Percentiles rank a stretch among this genome's conserved stretches.
phyloP scores from a whole-genome alignment of 2,113 vertebrate species.

The Melanostigma gelatinosum region DNA sequence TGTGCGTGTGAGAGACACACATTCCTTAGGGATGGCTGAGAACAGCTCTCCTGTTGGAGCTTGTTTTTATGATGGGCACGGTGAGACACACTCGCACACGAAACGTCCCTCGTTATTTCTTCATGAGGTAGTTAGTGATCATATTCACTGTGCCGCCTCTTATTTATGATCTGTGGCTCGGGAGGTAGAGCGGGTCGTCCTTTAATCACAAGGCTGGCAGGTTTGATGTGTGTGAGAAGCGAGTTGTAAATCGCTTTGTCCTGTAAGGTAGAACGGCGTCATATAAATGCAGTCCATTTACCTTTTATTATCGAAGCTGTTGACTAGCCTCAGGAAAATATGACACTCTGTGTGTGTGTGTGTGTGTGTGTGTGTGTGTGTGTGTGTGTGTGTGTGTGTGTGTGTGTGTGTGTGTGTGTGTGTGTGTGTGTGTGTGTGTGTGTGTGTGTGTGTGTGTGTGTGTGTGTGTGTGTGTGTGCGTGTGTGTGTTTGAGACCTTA shows the following conservation, averaged over 20 bases:
- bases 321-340: not conserved
- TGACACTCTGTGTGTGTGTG: not conserved
- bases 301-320: not conserved
- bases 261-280: not conserved
- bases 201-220: not conserved
- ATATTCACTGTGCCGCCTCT: not conserved
- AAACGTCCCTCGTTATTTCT: constrained; percentile 14
- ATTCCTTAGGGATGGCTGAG: constrained; percentile 17
- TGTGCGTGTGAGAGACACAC: not conserved
- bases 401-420: constrained; percentile 1
- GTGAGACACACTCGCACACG: not conserved
- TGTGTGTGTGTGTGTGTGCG: not conserved
- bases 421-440: not conserved
- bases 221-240: too few species aligned
- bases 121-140: not conserved
- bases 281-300: not conserved
- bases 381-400: too few species aligned
- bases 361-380: not conserved
- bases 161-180: not conserved
- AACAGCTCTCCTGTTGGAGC: constrained; percentile 50
- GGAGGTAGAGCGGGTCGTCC: not conserved
- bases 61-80: constrained; percentile 33
- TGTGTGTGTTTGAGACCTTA: not conserved
- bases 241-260: too few species aligned
- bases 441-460: not conserved